Evolutionary conservation across 1,140 invertebrate species (phyloP).

Genomic region (Notospermus geniculatus): DNA sequence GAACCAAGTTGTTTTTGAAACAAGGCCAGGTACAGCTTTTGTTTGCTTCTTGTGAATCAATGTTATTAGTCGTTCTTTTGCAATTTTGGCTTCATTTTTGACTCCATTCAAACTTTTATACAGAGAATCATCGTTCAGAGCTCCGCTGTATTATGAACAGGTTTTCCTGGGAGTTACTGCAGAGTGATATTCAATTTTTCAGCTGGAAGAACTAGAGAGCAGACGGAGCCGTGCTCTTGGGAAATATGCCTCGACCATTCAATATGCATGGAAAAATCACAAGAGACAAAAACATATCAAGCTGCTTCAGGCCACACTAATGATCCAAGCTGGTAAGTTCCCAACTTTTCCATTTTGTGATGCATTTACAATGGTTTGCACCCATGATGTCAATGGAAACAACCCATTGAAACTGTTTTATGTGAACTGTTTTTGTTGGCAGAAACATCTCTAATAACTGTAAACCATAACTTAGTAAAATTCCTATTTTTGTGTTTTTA

Average conservation of each 20-base stretch:
- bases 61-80: not conserved
- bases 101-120: not conserved
- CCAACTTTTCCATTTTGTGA: too few species aligned
- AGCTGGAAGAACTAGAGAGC: conserved; percentile 32
- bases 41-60: not conserved
- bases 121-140: not conserved
- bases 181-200: not conserved
- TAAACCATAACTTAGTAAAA: too few species aligned
- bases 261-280: conserved; percentile 21
- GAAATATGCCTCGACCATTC: conserved; percentile 23
- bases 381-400: too few species aligned
- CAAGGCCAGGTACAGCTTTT: conserved; percentile 32
- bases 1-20: conserved; percentile 37
- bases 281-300: conserved; percentile 13
- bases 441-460: too few species aligned
- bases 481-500: too few species aligned
- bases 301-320: not conserved
- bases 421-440: too few species aligned
- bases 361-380: too few species aligned
- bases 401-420: too few species aligned
- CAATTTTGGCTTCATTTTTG: not conserved
- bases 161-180: not conserved
- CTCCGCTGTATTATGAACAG: too few species aligned
- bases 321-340: conserved; percentile 18
- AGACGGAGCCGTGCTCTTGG: conserved; percentile 19